phyloP scores from a whole-genome alignment of 1,140 invertebrate genomes.

The Drosophila insularis region DNA sequence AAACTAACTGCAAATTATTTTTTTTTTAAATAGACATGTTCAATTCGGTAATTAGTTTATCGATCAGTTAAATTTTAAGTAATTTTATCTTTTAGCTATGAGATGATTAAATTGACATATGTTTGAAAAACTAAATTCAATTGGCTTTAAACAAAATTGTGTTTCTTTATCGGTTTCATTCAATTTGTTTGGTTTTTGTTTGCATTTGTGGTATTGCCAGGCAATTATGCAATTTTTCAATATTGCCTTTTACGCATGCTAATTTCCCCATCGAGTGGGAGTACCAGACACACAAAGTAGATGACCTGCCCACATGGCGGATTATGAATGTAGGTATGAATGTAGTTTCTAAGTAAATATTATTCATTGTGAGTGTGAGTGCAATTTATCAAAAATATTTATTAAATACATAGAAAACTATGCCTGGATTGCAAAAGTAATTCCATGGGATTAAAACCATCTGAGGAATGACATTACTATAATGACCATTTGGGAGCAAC shows the following conservation, averaged over 20 bases:
- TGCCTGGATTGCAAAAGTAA: slow-evolving; percentile 21
- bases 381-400: slow-evolving; percentile 35
- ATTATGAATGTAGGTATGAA: neutral
- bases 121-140: neutral
- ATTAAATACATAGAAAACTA: slow-evolving; percentile 37
- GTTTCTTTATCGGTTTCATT: neutral
- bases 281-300: slow-evolving; percentile 33
- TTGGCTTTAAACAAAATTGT: neutral
- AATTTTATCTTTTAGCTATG: neutral
- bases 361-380: slow-evolving; percentile 23
- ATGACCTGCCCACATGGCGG: slow-evolving; percentile 31
- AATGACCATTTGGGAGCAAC: slow-evolving; percentile 22
- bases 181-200: slow-evolving; percentile 33
- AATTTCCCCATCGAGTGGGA: slow-evolving; percentile 38
- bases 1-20: too few relatives aligned
- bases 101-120: neutral
- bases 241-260: slow-evolving; percentile 48
- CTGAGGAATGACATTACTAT: neutral
- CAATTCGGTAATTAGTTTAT: too few relatives aligned
- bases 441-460: neutral
- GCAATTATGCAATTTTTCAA: slow-evolving; percentile 49
- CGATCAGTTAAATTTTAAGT: too few relatives aligned
- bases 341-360: slow-evolving; percentile 11
- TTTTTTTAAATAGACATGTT: too few relatives aligned
- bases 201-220: neutral